Evolutionary conservation across 2,113 vertebrate species (phyloP), one percentile per base, ranked within the genome.

Genomic region (Dicrurus megarhynchus): DNA sequence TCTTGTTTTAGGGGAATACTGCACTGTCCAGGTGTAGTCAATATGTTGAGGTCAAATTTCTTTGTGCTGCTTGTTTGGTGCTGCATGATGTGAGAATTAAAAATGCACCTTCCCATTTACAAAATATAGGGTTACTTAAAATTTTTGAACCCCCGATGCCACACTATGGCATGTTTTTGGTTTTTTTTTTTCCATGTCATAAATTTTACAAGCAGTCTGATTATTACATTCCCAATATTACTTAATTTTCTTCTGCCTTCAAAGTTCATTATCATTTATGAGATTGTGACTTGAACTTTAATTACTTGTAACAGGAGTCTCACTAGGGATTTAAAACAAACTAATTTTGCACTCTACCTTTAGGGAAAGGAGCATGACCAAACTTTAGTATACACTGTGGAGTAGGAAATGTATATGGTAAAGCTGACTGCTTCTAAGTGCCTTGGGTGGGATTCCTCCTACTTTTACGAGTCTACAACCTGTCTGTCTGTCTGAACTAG

Each of bases 191-290:
- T 46, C 20, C 4, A 11, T 56, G 41, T 85, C n/a, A 92, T 75
- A 84, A 82, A 79, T 81, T 90, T 82, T 78, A 53, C 49, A 94
- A 84, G 44, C 49, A 37, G 24, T 60, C 41, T 87, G 63, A 90
- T 90, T 95, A 93, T 89, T 89, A 53, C 53, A 33, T 91, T 96
- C 49, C 32, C 46, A 87, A 78, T 92, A 89, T 93, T 85, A 32
- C 57, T 93, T 95, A 92, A 89, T 84, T 87, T 91, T 95, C 32
- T 87, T 87, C 56, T 96, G 44, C 41, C 57, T 93, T 95, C 68
- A 63, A 82, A 94, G 24, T 97, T 95, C 93, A 89, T 92, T 94
- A 87, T 87, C 57, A 79, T 89, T 94, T 95, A 90, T 95, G 93
- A 89, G 90, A 92, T n/a, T 93, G 60, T 87, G 89, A 87, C 19